phyloP scores from a whole-genome alignment of 2,113 vertebrate species.

The Sciurus niger region DNA sequence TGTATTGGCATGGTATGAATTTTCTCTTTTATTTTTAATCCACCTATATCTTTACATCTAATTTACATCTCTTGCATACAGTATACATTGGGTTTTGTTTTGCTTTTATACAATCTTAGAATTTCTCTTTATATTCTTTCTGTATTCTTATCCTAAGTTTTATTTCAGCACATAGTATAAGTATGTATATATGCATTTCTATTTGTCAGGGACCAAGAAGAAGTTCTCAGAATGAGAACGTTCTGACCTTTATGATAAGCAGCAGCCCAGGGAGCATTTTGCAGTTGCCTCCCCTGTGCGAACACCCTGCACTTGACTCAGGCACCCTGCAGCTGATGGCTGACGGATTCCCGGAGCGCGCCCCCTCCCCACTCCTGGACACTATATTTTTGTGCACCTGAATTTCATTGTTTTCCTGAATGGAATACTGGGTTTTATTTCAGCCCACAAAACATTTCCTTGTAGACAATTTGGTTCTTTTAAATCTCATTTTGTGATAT shows the following conservation, averaged over 20 bases:
- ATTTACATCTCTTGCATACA: background rate
- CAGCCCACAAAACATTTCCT: background rate
- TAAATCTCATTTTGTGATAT: no score
- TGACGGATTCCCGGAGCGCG: no score
- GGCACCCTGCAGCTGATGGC: background rate
- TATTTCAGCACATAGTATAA: background rate
- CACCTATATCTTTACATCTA: background rate
- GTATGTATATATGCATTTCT: background rate
- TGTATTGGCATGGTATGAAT: background rate
- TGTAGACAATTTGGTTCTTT: no score
- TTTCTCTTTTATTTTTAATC: background rate
- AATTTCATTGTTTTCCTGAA: background rate
- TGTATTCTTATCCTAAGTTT: background rate
- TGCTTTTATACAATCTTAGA: background rate
- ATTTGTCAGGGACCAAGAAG: background rate
- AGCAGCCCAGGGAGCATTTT: no score
- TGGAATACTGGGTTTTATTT: background rate
- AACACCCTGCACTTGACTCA: no score
- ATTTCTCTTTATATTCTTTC: background rate
- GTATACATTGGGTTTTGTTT: background rate
- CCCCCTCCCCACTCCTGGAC: background rate
- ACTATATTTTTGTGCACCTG: background rate
- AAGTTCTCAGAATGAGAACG: no score
- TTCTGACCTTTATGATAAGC: no score
- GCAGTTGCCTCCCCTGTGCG: no score